phyloP scores from a whole-genome alignment of 2,888 invertebrate species.

The Alloscopus bannaensis region DNA sequence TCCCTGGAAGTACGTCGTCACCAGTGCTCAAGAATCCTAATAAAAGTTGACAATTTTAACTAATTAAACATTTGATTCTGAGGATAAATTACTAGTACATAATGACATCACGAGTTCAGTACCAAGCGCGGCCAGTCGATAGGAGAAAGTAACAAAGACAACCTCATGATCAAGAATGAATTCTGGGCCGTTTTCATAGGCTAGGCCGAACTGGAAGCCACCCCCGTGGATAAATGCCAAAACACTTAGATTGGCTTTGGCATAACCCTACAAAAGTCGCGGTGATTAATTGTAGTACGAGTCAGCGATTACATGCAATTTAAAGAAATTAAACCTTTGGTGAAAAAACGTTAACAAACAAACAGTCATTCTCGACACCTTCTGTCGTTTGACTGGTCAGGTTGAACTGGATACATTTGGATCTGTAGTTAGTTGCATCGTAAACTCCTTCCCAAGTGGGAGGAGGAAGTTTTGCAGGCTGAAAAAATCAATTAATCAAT shows the following conservation, averaged over 20 bases:
- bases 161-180: slow-evolving; percentile 58
- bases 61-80: not conserved
- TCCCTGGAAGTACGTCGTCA: slow-evolving; percentile 40
- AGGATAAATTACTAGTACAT: not conserved
- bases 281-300: not conserved
- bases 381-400: slow-evolving; percentile 14
- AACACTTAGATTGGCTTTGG: slow-evolving; percentile 28
- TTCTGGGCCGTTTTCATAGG: slow-evolving; percentile 58
- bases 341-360: slow-evolving; percentile 65
- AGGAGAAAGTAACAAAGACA: slow-evolving; percentile 48
- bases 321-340: slow-evolving; percentile 44
- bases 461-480: slow-evolving; percentile 48
- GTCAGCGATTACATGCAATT: not conserved
- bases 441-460: slow-evolving; percentile 52
- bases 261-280: slow-evolving; percentile 15
- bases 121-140: slow-evolving; percentile 49
- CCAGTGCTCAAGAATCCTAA: slow-evolving; percentile 53
- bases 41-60: not conserved
- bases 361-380: slow-evolving; percentile 62
- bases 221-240: slow-evolving; percentile 58
- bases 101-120: not conserved
- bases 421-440: slow-evolving; percentile 53
- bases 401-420: slow-evolving; percentile 61
- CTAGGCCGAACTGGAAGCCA: slow-evolving; percentile 57
- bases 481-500: not conserved